These are phyloP conservation scores for Catostomus latipinnis DNA, from an alignment of 2,797 vertebrate genomes.

Conservation along the genomic window DNA sequence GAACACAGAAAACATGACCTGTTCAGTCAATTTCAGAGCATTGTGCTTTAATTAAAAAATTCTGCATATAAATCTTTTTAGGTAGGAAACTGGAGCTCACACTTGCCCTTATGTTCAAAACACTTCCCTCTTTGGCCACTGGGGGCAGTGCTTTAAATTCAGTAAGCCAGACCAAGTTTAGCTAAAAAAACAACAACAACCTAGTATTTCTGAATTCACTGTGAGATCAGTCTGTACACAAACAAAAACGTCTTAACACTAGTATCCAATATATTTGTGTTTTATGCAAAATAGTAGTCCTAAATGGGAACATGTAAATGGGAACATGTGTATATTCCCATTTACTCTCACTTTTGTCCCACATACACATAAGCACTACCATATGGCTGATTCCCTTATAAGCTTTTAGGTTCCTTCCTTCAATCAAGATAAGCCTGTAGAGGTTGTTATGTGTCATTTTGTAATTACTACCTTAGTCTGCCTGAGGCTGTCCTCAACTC, in stretches of 20 bases:
- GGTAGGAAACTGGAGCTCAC: too few species aligned
- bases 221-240: not conserved
- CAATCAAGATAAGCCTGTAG: slow-evolving; percentile 20
- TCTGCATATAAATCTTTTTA: too few species aligned
- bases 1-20: too few species aligned
- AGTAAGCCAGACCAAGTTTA: too few species aligned
- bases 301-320: not conserved
- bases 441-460: slow-evolving; percentile 44
- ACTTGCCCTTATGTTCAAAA: too few species aligned
- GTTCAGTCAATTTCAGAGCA: too few species aligned
- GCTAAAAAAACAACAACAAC: too few species aligned
- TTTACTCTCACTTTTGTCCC: slow-evolving; percentile 1
- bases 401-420: slow-evolving; percentile 9
- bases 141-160: too few species aligned
- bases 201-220: too few species aligned
- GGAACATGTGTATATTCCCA: not conserved
- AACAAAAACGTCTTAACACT: not conserved
- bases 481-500: slow-evolving; percentile 18
- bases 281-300: not conserved
- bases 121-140: too few species aligned
- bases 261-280: not conserved
- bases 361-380: not conserved
- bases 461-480: slow-evolving; percentile 22
- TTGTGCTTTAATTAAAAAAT: too few species aligned
- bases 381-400: not conserved